These are phyloP conservation scores for Agrotis puta DNA, from an alignment of 2,888 invertebrate genomes.

Conservation along the genomic window DNA sequence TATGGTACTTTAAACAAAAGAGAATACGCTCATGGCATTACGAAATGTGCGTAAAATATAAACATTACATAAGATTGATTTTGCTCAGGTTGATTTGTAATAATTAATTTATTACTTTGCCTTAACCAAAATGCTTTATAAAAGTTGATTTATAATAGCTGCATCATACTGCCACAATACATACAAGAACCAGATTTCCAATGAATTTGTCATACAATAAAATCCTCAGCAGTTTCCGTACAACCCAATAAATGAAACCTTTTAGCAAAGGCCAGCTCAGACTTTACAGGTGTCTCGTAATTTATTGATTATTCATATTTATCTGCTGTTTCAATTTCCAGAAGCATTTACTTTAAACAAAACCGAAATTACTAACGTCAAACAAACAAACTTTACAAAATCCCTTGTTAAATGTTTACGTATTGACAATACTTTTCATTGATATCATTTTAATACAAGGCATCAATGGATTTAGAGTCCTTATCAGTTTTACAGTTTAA, in stretches of 20 bases:
- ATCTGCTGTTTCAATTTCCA: neutral
- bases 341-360: neutral
- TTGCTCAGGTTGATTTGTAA: too few species aligned
- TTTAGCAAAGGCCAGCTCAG: neutral
- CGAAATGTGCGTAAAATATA: too few species aligned
- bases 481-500: too few species aligned
- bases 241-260: slow-evolving; percentile 3
- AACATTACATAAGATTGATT: too few species aligned
- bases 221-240: neutral
- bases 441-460: too few species aligned
- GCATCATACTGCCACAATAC: neutral
- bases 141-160: neutral
- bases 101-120: too few species aligned
- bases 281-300: neutral
- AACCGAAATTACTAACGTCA: too few species aligned
- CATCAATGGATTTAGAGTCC: too few species aligned
- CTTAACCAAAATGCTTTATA: neutral
- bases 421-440: neutral
- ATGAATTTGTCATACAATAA: neutral
- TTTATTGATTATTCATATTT: slow-evolving; percentile 1
- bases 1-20: neutral
- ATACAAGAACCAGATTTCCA: neutral
- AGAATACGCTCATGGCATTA: too few species aligned
- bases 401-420: too few species aligned
- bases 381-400: too few species aligned